A percentile compares a stretch with the other conserved stretches of the same genome.
These are phyloP conservation scores for Latrodectus geometricus DNA, from an alignment of 1,140 invertebrate genomes.

Conservation along the genomic window DNA sequence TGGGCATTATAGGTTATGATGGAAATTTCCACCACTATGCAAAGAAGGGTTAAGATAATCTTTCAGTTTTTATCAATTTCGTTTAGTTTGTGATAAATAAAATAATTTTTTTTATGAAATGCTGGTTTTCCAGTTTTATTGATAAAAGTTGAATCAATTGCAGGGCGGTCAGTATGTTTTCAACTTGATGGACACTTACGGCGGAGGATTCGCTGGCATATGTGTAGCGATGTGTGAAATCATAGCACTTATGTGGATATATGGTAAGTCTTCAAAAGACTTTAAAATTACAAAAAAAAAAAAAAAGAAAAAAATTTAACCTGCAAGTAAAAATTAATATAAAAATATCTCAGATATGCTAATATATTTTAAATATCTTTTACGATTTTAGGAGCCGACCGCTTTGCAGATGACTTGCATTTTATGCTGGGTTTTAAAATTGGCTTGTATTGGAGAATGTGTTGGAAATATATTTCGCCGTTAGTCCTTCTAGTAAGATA, in stretches of 20 bases:
- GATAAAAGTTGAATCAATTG: too few relatives aligned
- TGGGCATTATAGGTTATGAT: too few relatives aligned
- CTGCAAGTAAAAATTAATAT: too few relatives aligned
- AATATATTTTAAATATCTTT: not conserved
- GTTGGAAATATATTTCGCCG: conserved; percentile 67
- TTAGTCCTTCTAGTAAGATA: conserved; percentile 66
- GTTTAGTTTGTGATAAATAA: not conserved
- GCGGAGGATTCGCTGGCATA: conserved; percentile 65
- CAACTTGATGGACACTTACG: conserved; percentile 69
- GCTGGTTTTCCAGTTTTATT: not conserved
- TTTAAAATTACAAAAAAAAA: too few relatives aligned
- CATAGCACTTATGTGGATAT: conserved; percentile 69
- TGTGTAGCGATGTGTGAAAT: conserved; percentile 67
- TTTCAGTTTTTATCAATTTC: too few relatives aligned
- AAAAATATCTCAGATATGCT: too few relatives aligned
- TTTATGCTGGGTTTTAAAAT: conserved; percentile 68
- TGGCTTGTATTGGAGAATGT: conserved; percentile 66
- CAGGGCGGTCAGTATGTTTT: conserved; percentile 68
- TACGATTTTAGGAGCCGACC: conserved; percentile 72
- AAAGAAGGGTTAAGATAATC: too few relatives aligned
- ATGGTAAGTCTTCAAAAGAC: conserved; percentile 67
- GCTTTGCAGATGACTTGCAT: conserved; percentile 69
- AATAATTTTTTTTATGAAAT: not conserved
- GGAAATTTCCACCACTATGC: too few relatives aligned
- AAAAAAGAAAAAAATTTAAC: too few relatives aligned